Conservation (phyloP, 2,888 invertebrate genomes). For the Aphidius colemani region DNA sequence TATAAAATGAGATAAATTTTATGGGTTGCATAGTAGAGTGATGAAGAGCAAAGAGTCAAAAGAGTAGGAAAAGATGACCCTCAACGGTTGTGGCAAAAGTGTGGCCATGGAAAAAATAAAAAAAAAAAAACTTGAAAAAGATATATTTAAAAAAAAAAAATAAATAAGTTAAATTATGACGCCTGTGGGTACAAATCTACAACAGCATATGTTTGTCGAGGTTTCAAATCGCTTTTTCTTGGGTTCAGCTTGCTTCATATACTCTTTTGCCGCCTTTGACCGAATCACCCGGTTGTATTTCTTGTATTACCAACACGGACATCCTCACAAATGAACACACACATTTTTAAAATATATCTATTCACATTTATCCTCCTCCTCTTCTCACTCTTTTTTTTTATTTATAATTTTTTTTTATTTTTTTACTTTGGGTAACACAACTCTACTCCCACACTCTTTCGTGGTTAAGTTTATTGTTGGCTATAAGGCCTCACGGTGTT, state of each 20-base stretch:
- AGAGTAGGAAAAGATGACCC: constrained; percentile 11
- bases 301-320: constrained; percentile 9
- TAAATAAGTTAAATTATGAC: constrained; percentile 26
- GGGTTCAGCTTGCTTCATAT: background rate
- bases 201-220: constrained; percentile 20
- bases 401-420: background rate
- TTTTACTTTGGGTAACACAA: constrained; percentile 1
- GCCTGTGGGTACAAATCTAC: constrained; percentile 27
- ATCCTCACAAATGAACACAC: background rate
- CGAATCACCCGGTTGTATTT: constrained; percentile 4
- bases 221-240: background rate
- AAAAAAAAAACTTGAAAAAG: background rate
- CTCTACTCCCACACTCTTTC: constrained; percentile 25
- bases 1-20: too few species aligned
- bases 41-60: background rate
- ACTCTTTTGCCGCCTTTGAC: background rate
- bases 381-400: background rate
- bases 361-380: background rate
- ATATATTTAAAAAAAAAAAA: too few species aligned
- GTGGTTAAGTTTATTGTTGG: constrained; percentile 50
- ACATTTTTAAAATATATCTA: background rate
- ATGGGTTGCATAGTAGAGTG: background rate
- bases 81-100: constrained; percentile 42
- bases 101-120: constrained; percentile 37
- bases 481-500: constrained; percentile 35